Evolutionary conservation across 2,888 invertebrate genomes (phyloP).

Genomic region (Vanessa cardui): DNA sequence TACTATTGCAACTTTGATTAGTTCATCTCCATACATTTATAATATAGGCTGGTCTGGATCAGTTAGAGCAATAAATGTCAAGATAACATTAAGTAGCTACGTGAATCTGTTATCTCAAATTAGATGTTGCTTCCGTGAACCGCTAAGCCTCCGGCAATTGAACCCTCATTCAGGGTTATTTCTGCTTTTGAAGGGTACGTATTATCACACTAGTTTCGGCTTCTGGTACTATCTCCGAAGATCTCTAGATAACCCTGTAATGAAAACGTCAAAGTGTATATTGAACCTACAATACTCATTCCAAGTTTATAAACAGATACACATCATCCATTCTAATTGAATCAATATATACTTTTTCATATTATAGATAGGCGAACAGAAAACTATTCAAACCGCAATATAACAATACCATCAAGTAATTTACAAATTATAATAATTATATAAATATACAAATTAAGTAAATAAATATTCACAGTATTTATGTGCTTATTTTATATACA

Average conservation of each 20-base stretch:
- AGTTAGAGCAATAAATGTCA: slow-evolving; percentile 32
- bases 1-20: slow-evolving; percentile 11
- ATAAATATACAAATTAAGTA: too few relatives aligned
- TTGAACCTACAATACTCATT: not conserved
- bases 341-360: too few relatives aligned
- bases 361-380: too few relatives aligned
- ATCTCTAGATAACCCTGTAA: slow-evolving; percentile 5
- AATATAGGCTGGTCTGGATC: slow-evolving; percentile 21
- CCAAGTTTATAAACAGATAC: too few relatives aligned
- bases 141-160: slow-evolving; percentile 33
- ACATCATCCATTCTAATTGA: too few relatives aligned
- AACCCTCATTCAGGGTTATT: slow-evolving; percentile 33
- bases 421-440: too few relatives aligned
- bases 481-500: too few relatives aligned
- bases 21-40: slow-evolving; percentile 14
- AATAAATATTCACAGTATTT: too few relatives aligned
- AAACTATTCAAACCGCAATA: too few relatives aligned
- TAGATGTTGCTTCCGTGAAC: slow-evolving; percentile 30
- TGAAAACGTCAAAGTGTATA: slow-evolving; percentile 14
- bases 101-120: slow-evolving; percentile 37
- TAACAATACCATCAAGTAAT: too few relatives aligned
- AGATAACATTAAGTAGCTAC: slow-evolving; percentile 33
- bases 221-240: slow-evolving; percentile 13
- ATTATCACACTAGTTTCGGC: slow-evolving; percentile 21
- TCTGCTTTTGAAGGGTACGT: slow-evolving; percentile 31